phyloP scores from a whole-genome alignment of 64 coral and sea anemone genomes.

The Porites australiensis region DNA sequence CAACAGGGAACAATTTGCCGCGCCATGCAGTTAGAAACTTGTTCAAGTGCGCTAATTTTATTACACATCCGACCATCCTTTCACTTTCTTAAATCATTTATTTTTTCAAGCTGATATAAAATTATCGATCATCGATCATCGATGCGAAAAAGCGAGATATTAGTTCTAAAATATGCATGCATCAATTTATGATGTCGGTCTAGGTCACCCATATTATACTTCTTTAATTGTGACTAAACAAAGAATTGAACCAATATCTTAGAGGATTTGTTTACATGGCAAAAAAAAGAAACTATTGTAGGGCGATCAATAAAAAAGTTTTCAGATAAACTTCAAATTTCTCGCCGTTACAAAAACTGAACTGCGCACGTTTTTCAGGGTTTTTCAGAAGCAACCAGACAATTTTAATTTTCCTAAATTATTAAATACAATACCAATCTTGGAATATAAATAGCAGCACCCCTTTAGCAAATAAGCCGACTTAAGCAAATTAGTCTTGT shows the following conservation, averaged over 20 bases:
- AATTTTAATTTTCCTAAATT: constrained; percentile 23
- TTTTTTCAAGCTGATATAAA: not conserved
- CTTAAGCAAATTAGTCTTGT: constrained; percentile 1
- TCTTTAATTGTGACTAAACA: constrained; percentile 11
- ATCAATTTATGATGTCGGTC: constrained; percentile 5
- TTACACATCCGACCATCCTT: not conserved
- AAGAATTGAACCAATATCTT: not conserved
- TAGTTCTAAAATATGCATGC: constrained; percentile 39
- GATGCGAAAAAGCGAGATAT: not conserved
- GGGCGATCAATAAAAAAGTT: constrained; percentile 1
- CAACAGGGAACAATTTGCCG: constrained; percentile 63
- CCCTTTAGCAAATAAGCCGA: not conserved
- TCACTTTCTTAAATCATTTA: not conserved
- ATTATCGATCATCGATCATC: not conserved
- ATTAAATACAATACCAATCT: not conserved
- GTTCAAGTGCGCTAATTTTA: constrained; percentile 33
- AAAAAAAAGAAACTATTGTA: constrained; percentile 54
- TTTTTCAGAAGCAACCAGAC: not conserved
- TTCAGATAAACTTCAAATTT: not conserved
- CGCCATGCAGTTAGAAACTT: constrained; percentile 19
- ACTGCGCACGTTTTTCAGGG: not conserved
- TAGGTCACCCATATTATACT: not conserved
- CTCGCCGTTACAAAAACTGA: not conserved
- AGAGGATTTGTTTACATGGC: constrained; percentile 76
- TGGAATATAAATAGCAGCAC: constrained; percentile 5